Conservation (phyloP, 2,888 invertebrate species). For the Lycia hirtaria region DNA sequence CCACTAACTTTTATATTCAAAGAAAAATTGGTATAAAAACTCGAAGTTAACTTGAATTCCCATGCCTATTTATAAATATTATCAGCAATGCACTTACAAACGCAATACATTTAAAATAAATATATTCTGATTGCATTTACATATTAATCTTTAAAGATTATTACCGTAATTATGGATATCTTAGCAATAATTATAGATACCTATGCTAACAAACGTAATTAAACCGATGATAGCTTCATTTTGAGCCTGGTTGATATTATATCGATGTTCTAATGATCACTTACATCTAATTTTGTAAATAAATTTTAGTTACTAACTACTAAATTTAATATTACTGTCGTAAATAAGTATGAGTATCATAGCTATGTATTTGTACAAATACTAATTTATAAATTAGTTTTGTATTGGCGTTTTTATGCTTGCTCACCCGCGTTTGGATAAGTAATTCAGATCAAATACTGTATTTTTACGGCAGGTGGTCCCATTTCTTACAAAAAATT, state of each 20-base stretch:
- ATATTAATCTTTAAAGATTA: conserved; percentile 28
- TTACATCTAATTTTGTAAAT: neutral
- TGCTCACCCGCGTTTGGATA: no score
- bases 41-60: neutral
- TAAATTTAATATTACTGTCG: no score
- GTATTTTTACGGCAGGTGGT: no score
- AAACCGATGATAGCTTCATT: conserved; percentile 34
- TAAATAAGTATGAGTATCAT: no score
- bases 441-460: no score
- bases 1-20: neutral
- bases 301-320: neutral
- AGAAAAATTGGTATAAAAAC: neutral
- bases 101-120: conserved; percentile 20
- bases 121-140: conserved; percentile 26
- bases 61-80: conserved; percentile 12
- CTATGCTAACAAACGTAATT: conserved; percentile 35
- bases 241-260: conserved; percentile 14
- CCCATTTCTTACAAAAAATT: no score
- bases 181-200: conserved; percentile 28
- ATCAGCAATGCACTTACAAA: conserved; percentile 20
- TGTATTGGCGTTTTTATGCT: no score
- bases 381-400: neutral
- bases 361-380: no score
- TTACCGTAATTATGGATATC: conserved; percentile 26
- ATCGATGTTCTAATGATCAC: conserved; percentile 3